Evolutionary conservation across 1,140 invertebrate species (phyloP), one percentile per base, ranked within the genome.

Genomic region (Papilio xuthus): DNA sequence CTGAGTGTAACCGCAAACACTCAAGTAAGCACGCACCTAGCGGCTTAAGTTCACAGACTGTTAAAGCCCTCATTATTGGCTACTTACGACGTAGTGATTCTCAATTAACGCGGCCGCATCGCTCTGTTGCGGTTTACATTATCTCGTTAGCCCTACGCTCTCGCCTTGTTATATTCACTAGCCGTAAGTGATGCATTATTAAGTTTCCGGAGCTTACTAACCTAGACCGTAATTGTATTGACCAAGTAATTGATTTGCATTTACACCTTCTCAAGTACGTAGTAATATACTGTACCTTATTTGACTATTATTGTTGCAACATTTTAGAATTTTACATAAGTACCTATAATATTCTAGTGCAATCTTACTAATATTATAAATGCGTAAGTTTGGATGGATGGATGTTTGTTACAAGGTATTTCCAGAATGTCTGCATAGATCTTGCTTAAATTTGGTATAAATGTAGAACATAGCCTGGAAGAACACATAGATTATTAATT

Each of bases 41-140:
- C 20, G 26, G n/a, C 69, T 71, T 18, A 44, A 71, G 69, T 71
- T 71, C 69, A 41, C 69, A 20, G 37, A 42, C 32, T 41, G 37
- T 42, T 71, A 37, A 37, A 71, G 69, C 23, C 41, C 20, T 50
- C 44, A 73, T 73, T 50, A 56, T 41, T 76, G 42, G 74, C 74
- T 76, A 76, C 50, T 76, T 76, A 63, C 20, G 53, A 60, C 53
- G 74, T 53, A 76, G 18, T 41, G 50, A n/a, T 7, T 76, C 28
- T 41, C 32, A 76, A 76, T 76, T 76, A 76, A 41, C 23, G 74
- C 53, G 26, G 15, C 53, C 74, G n/a, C 74, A 73, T 41, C 7
- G 50, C 28, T 60, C 53, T 41, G 74, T 41, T 76, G 74, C 74
- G 74, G 74, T 76, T 76, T 63, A 53, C 74, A 76, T 76, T 76